phyloP scores from a whole-genome alignment of 2,888 invertebrate genomes.

The Lasioglossum figueresi region DNA sequence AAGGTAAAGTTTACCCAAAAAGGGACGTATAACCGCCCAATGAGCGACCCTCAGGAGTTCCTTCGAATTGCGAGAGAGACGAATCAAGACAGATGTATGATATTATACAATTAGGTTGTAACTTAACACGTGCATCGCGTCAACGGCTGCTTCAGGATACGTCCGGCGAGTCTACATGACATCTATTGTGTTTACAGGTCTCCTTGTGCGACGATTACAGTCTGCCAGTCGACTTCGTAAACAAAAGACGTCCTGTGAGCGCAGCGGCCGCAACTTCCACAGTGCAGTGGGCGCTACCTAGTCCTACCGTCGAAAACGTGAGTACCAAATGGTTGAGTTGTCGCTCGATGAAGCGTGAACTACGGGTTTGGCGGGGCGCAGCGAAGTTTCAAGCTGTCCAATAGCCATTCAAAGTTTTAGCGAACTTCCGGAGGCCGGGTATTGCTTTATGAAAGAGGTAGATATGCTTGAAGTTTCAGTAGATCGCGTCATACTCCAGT shows the following conservation, averaged over 20 bases:
- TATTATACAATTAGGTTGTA: too few species aligned
- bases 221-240: constrained; percentile 92
- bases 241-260: constrained; percentile 88
- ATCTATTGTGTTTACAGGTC: constrained; percentile 86
- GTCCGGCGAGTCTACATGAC: background rate
- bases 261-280: constrained; percentile 85
- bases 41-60: too few species aligned
- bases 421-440: background rate
- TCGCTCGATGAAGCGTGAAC: background rate
- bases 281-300: constrained; percentile 87
- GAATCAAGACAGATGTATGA: too few species aligned
- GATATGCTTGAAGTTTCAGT: background rate
- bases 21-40: too few species aligned
- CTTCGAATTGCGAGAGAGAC: too few species aligned
- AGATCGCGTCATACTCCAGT: background rate
- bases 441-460: background rate
- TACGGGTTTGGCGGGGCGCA: background rate
- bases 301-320: constrained; percentile 85
- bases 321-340: constrained; percentile 66
- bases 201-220: constrained; percentile 95
- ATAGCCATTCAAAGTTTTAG: constrained; percentile 5
- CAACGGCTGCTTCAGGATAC: background rate
- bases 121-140: background rate
- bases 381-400: constrained; percentile 15
- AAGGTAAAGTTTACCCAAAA: too few species aligned